Base-by-base conservation (phyloP, 2,113 vertebrate genomes). In the Machaerirhynchus nigripectus region DNA sequence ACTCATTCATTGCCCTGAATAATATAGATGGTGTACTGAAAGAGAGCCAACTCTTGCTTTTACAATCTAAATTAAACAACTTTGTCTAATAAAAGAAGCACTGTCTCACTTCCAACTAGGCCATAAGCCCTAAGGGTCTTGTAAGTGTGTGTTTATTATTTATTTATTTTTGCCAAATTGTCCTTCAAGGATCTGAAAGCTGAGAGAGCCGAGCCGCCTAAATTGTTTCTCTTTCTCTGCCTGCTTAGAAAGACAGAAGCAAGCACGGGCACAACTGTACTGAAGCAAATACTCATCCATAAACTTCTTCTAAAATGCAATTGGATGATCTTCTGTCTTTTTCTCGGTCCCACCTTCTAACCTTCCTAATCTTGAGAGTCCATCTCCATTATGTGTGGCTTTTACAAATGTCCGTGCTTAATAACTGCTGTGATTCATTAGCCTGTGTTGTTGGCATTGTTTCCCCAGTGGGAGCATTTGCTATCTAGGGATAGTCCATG, bases 341-440 rank as follows among this genome's bases (percentile, higher is more conserved):
- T 90, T 71, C 64, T 77, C 0, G 0, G 21, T 75, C 69, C 73
- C 69, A 89, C 76, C 46, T 92, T 89, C 64, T 79, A 90, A 83
- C 55, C 70, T 64, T 61, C 49, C 74, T 80, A 68, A 60, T 92
- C 44, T 31, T 67, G 74, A 56, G 73, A 92, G 77, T 90, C 94
- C 73, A 47, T 92, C 88, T 93, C 55, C 56, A 3, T 77, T 73
- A 23, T 31, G 39, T 9, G 55, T 64, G 59, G 77, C 78, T 93
- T 77, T 78, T 95, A 33, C 81, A 89, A 94, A 95, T 74, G 78
- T 56, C 81, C 44, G 1, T 89, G 90, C 75, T 96, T 96, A 96
- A 92, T 95, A 94, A 94, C 69, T 56, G 21, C 86, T 64, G 61
- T 89, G 93, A 96, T 96, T 97, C 93, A 95, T 96, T 96, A 97